A percentile compares a stretch with the other conserved stretches of the same genome.
Evolutionary conservation across 2,888 invertebrate genomes (phyloP).

Genomic region (Nomada flava): DNA sequence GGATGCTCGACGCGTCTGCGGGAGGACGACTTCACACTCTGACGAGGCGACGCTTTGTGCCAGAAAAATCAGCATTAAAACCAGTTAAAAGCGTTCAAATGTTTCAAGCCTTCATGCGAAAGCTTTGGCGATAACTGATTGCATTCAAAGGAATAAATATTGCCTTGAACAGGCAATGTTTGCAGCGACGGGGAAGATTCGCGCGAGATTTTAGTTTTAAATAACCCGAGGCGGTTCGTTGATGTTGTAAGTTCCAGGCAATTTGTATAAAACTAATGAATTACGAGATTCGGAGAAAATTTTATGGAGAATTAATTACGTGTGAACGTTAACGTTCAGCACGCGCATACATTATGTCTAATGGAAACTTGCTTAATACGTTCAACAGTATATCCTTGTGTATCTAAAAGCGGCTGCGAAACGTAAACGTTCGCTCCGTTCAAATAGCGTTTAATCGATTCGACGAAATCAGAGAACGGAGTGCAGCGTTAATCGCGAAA

Average conservation of each 20-base stretch:
- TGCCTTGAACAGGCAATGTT: neutral
- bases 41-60: conserved; percentile 12
- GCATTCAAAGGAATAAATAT: too few relatives aligned
- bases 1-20: conserved; percentile 23
- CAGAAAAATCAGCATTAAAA: neutral
- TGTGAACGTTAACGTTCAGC: too few relatives aligned
- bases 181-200: too few relatives aligned
- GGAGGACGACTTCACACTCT: conserved; percentile 19
- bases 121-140: neutral
- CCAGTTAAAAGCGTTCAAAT: neutral
- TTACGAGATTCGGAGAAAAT: too few relatives aligned
- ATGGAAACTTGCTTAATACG: too few relatives aligned
- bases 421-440: neutral
- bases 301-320: too few relatives aligned
- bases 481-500: neutral
- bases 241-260: too few relatives aligned
- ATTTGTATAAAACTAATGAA: too few relatives aligned
- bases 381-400: too few relatives aligned
- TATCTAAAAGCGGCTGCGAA: neutral
- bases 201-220: too few relatives aligned
- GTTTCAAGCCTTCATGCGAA: neutral
- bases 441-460: conserved; percentile 19
- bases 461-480: neutral
- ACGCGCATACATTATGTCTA: too few relatives aligned
- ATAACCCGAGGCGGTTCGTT: too few relatives aligned